Evolutionary conservation across 2,797 vertebrate genomes (phyloP).

Genomic region (Vultur gryphus): DNA sequence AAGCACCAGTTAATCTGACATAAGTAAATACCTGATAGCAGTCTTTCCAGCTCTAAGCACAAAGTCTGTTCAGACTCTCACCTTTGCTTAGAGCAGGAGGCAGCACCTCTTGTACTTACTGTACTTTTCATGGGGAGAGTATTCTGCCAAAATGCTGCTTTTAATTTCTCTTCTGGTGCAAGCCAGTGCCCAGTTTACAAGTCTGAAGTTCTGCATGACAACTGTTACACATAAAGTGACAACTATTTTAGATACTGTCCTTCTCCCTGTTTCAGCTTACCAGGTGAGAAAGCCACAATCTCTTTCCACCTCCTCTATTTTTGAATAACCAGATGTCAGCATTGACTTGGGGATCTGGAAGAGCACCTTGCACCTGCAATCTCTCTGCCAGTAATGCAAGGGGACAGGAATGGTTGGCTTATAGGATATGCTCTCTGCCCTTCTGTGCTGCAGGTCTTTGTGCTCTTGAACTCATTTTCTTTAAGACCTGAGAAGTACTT

Average conservation of each 20-base stretch:
- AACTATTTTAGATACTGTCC: not conserved
- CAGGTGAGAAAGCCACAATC: not conserved
- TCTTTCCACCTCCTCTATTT: not conserved
- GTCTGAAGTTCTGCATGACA: not conserved
- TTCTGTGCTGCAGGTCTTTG: not conserved
- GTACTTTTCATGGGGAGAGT: not conserved
- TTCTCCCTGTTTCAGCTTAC: not conserved
- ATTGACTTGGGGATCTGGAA: not conserved
- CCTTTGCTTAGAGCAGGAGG: not conserved
- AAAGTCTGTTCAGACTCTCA: not conserved
- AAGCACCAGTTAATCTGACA: not conserved
- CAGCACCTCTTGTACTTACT: not conserved
- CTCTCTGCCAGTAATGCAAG: not conserved
- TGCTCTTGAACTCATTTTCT: slow-evolving; percentile 39
- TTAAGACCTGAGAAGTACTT: not conserved
- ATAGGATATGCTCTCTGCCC: not conserved
- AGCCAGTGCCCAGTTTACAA: not conserved
- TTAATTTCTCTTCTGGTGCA: not conserved
- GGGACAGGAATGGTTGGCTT: not conserved
- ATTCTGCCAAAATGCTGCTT: slow-evolving; percentile 5
- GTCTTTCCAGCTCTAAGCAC: not conserved
- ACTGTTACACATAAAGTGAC: not conserved
- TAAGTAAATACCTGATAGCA: not conserved
- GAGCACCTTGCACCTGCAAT: not conserved
- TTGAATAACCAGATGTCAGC: not conserved